Conservation (phyloP, 2,113 vertebrate species). For the zebrafish (Danio rerio) region GRCz12tu NC_133182.1:7298001-7298500, state of each 20-base stretch:
- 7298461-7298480: slow-evolving; percentile 88
- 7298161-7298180: too few relatives aligned
- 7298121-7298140: too few relatives aligned
- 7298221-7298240: not conserved
- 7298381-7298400: slow-evolving; percentile 76
- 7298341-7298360: not conserved
- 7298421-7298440: slow-evolving; percentile 87
- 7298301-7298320: not conserved
- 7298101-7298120: too few relatives aligned
- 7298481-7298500: slow-evolving; percentile 88
- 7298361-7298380: not conserved
- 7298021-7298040: too few relatives aligned
- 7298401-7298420: slow-evolving; percentile 79
- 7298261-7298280: not conserved
- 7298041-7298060: too few relatives aligned
- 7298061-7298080: too few relatives aligned
- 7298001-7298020: too few relatives aligned
- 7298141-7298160: too few relatives aligned
- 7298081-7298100: too few relatives aligned
- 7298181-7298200: too few relatives aligned
- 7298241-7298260: not conserved
- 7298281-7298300: not conserved
- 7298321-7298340: not conserved
- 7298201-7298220: too few relatives aligned
- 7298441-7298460: slow-evolving; percentile 90